Conservation (phyloP, 2,888 invertebrate species). For the Microctonus hyperodae region DNA sequence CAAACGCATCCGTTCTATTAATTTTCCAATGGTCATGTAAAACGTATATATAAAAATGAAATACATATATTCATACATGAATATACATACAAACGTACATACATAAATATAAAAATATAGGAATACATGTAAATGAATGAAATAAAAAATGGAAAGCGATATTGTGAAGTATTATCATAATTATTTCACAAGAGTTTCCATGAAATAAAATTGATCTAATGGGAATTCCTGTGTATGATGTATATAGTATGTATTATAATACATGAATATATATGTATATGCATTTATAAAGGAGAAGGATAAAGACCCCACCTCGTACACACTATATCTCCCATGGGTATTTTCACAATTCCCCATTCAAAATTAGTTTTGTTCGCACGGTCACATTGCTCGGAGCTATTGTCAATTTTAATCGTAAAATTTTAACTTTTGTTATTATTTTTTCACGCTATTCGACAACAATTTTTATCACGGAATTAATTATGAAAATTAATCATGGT, state of each 20-base stretch:
- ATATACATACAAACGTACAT: background rate
- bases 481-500: no score
- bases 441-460: no score
- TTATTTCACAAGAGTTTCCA: background rate
- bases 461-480: no score
- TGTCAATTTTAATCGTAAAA: constrained; percentile 2
- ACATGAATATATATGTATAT: background rate
- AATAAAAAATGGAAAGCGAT: background rate
- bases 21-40: constrained; percentile 8
- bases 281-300: background rate
- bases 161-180: background rate
- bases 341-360: constrained; percentile 21
- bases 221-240: constrained; percentile 12
- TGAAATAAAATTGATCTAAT: constrained; percentile 11
- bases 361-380: constrained; percentile 22
- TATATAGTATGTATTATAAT: background rate
- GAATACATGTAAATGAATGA: constrained; percentile 6
- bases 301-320: constrained; percentile 22
- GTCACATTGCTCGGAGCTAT: constrained; percentile 10
- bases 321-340: constrained; percentile 1
- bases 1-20: constrained; percentile 7
- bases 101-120: no score
- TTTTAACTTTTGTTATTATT: background rate
- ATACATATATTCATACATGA: no score
- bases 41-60: no score